Evolutionary conservation across 2,797 vertebrate genomes (phyloP).

Genomic region (Leptoclinus maculatus): DNA sequence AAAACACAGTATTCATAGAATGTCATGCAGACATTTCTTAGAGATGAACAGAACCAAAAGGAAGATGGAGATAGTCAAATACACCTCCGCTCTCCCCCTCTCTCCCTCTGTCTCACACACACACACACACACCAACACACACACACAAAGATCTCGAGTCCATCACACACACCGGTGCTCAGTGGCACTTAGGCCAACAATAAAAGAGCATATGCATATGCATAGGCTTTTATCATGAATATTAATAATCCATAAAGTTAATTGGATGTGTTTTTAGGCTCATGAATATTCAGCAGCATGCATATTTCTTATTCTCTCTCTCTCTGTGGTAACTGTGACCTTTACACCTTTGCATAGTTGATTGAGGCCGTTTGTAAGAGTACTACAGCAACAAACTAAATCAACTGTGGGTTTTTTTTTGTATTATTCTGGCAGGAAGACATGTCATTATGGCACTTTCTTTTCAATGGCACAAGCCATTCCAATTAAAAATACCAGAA

Average conservation of each 20-base stretch:
- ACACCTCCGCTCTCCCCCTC: background rate
- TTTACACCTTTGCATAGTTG: background rate
- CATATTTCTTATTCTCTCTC: conserved; percentile 69
- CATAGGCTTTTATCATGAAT: conserved; percentile 78
- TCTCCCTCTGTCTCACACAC: background rate
- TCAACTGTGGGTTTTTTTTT: conserved; percentile 45
- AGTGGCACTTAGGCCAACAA: conserved; percentile 74
- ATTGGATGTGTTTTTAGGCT: conserved; percentile 83
- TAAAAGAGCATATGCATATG: conserved; percentile 83
- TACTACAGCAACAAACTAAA: conserved; percentile 54
- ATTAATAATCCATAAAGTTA: conserved; percentile 86
- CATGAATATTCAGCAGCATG: conserved; percentile 84
- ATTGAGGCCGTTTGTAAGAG: conserved; percentile 53
- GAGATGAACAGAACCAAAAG: conserved; percentile 24
- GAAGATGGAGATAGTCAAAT: conserved; percentile 32
- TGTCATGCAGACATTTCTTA: conserved; percentile 45
- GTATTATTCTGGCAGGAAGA: conserved; percentile 59
- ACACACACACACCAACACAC: background rate
- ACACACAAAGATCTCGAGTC: conserved; percentile 50
- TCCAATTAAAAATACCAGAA: conserved; percentile 35
- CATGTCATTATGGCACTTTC: conserved; percentile 65
- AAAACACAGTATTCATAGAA: background rate
- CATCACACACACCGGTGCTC: conserved; percentile 58
- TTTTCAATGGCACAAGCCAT: conserved; percentile 33
- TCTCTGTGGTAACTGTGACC: conserved; percentile 72